Conservation (phyloP, 2,888 invertebrate species). For the Eristalis tenax region DNA sequence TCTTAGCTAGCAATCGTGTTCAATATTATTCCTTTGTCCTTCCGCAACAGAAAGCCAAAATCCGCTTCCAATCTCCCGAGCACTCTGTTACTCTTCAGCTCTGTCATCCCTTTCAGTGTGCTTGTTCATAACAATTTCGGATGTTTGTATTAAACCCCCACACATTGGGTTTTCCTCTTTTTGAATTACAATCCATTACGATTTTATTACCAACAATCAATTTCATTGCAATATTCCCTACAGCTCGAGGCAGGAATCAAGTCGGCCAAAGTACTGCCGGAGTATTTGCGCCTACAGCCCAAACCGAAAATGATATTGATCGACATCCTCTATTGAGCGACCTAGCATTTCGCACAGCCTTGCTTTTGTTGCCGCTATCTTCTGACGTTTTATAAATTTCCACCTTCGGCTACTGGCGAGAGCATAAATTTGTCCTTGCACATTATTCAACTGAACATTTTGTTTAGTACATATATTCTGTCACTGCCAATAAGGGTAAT, state of each 20-base stretch:
- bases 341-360: constrained; percentile 8
- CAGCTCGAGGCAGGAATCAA: constrained; percentile 35
- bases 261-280: constrained; percentile 12
- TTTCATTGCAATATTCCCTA: constrained; percentile 56
- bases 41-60: constrained; percentile 28
- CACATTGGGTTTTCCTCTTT: constrained; percentile 1
- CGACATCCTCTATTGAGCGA: constrained; percentile 33
- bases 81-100: constrained; percentile 42
- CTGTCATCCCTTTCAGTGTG: constrained; percentile 12
- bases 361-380: constrained; percentile 3
- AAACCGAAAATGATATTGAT: constrained; percentile 59
- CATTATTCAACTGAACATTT: constrained; percentile 49
- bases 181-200: constrained; percentile 61
- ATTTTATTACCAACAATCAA: constrained; percentile 67
- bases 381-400: constrained; percentile 60
- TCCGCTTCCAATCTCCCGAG: constrained; percentile 35
- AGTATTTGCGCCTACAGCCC: constrained; percentile 57
- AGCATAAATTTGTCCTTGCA: constrained; percentile 50
- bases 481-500: constrained; percentile 64
- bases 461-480: constrained; percentile 58
- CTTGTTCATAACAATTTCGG: constrained; percentile 12
- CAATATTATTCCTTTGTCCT: too few species aligned
- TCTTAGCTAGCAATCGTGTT: background rate
- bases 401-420: constrained; percentile 56
- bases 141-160: background rate